Percentiles rank a stretch among this genome's conserved stretches.
These are phyloP conservation scores for Colistium nudipinnis DNA, from an alignment of 2,113 vertebrate genomes.

Conservation along the genomic window DNA sequence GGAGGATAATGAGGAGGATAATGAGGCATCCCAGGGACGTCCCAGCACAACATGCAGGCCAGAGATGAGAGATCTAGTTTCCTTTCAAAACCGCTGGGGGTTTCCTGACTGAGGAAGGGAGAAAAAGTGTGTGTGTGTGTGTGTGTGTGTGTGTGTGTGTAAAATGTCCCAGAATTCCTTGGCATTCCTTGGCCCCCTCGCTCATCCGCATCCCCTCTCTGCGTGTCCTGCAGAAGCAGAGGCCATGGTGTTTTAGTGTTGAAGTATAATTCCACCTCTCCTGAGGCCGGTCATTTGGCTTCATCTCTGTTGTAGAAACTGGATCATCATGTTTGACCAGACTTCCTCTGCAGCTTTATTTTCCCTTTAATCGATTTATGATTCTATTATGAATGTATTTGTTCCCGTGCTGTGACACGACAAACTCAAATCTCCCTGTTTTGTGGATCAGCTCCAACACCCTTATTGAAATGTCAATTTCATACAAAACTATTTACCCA, in stretches of 20 bases:
- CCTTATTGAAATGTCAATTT: too few species aligned
- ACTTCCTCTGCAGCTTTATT: background rate
- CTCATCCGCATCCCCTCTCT: slow-evolving; percentile 2
- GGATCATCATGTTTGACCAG: background rate
- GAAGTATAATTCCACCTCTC: background rate
- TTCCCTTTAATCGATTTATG: too few species aligned
- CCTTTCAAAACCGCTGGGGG: slow-evolving; percentile 65
- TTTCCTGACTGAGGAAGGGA: slow-evolving; percentile 67
- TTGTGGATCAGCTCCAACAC: too few species aligned
- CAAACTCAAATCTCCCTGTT: too few species aligned
- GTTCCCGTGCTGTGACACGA: too few species aligned
- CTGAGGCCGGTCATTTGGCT: background rate
- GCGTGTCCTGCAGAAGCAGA: background rate
- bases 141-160: slow-evolving; percentile 5
- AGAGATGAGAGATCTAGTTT: slow-evolving; percentile 74
- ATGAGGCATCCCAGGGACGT: slow-evolving; percentile 67
- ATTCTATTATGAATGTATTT: too few species aligned
- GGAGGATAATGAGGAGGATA: slow-evolving; percentile 67
- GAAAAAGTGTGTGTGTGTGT: background rate
- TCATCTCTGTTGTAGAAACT: background rate
- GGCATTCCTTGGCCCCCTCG: slow-evolving; percentile 28
- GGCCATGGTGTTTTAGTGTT: background rate
- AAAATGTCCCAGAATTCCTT: slow-evolving; percentile 57
- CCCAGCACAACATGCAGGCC: slow-evolving; percentile 65
- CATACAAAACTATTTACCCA: too few species aligned